Base-by-base conservation (phyloP, 2,113 vertebrate species). In the Lepidothrix coronata region DNA sequence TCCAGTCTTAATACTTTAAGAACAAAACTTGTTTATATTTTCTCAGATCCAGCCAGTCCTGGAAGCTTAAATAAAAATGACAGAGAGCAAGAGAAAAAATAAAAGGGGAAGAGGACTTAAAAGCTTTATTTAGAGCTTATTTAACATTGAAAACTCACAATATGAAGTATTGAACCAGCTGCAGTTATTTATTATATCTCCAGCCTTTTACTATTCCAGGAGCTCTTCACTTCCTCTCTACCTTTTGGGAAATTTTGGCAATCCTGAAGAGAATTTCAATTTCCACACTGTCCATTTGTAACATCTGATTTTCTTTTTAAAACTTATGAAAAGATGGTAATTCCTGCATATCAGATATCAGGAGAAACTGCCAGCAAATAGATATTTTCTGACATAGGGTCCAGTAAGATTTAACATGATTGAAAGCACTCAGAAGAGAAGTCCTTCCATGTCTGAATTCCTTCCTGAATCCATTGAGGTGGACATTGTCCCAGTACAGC, bases 41-140 rank as follows among this genome's bases (percentile, higher is more conserved):
- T 88, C 75, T 80, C 61, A 46, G 14, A 70, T 92, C 5, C n/a
- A 54, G 6, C 17, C 30, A 48, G 37, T 57, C 46, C 88, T 88
- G 79, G 14, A 20, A 37, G 44, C 14, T 73, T 76, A 86, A 86
- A 72, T 72, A 86, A 89, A 94, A 92, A 77, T 37, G 22, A 70
- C 24, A 73, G 18, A 48, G 30, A 49, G 12, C 21, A 20, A 35
- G 2, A 43, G 8, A 43, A 44, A 37, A 67, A 77, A 62, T 22
- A 44, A 67, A 78, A 63, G 4, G 14, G 5, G 6, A 31, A 4
- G 3, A 87, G n/a, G 28, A 30, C 43, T 91, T 89, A 62, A 91
- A 89, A 93, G 57, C 23, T 65, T 94, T 91, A 58, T 86, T 91
- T 92, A 65, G 67, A 92, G 24, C 6, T 57, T 80, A 61, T 58